phyloP scores from a whole-genome alignment of 64 coral and sea anemone genomes.

The Montipora sp. region DNA sequence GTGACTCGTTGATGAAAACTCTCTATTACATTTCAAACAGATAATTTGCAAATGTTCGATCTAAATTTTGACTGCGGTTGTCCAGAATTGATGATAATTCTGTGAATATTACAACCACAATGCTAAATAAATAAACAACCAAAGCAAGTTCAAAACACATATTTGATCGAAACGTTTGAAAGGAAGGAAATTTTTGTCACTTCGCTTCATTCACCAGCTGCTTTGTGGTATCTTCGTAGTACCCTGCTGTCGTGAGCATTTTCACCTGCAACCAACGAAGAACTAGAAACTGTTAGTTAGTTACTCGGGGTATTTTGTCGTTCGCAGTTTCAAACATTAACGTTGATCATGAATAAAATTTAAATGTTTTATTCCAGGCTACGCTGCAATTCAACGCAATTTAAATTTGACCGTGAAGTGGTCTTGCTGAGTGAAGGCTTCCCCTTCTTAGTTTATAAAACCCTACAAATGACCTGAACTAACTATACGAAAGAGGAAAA shows the following conservation, averaged over 20 bases:
- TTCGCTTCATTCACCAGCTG: constrained; percentile 3
- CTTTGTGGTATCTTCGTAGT: background rate
- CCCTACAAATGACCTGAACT: too few relatives aligned
- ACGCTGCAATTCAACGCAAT: too few relatives aligned
- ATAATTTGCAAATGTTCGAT: constrained; percentile 6
- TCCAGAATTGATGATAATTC: background rate
- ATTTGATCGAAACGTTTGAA: background rate
- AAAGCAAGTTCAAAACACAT: background rate
- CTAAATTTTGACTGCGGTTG: constrained; percentile 8
- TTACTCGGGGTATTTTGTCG: background rate
- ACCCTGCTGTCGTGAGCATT: background rate
- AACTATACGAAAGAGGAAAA: too few relatives aligned
- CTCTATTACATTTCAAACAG: background rate
- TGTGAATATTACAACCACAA: background rate
- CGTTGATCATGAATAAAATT: background rate
- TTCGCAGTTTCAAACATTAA: background rate
- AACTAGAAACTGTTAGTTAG: background rate
- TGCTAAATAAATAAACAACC: background rate
- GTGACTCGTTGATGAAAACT: background rate
- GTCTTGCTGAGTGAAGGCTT: too few relatives aligned
- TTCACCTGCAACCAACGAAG: background rate
- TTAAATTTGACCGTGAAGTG: too few relatives aligned
- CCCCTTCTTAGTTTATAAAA: too few relatives aligned
- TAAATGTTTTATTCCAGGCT: background rate
- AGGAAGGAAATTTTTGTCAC: background rate